A percentile compares a stretch with the other conserved stretches of the same genome.
Evolutionary conservation across 2,113 vertebrate genomes (phyloP).

Genomic region (Podilymbus podiceps): DNA sequence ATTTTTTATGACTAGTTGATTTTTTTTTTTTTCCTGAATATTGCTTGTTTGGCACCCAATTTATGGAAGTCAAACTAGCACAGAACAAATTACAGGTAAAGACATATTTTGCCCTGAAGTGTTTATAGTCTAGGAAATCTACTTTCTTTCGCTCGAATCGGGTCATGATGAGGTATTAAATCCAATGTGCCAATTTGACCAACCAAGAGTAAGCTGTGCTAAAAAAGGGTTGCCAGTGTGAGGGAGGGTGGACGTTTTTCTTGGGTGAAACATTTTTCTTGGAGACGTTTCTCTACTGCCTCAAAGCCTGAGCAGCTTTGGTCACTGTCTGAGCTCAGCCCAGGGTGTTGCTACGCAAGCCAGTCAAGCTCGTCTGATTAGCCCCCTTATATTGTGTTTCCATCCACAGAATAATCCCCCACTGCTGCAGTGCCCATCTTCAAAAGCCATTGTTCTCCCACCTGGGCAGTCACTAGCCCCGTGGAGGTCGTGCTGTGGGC

Average conservation of each 20-base stretch:
- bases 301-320: not conserved
- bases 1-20: not conserved
- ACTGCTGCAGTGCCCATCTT: not conserved
- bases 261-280: not conserved
- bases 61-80: not conserved
- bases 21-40: not conserved
- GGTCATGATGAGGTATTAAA: not conserved
- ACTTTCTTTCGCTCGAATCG: not conserved
- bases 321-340: not conserved
- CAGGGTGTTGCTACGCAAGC: not conserved
- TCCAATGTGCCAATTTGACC: not conserved
- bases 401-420: not conserved
- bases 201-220: not conserved
- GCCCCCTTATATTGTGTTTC: not conserved
- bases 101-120: not conserved
- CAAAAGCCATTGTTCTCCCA: not conserved
- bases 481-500: not conserved
- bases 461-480: not conserved
- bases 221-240: not conserved
- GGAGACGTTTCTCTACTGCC: not conserved
- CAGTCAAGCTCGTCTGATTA: not conserved
- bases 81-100: not conserved
- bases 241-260: not conserved
- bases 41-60: not conserved
- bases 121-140: not conserved